Percentiles rank a stretch among this genome's conserved stretches.
phyloP scores from a whole-genome alignment of 2,888 invertebrate species.

The Machimus rusticus region DNA sequence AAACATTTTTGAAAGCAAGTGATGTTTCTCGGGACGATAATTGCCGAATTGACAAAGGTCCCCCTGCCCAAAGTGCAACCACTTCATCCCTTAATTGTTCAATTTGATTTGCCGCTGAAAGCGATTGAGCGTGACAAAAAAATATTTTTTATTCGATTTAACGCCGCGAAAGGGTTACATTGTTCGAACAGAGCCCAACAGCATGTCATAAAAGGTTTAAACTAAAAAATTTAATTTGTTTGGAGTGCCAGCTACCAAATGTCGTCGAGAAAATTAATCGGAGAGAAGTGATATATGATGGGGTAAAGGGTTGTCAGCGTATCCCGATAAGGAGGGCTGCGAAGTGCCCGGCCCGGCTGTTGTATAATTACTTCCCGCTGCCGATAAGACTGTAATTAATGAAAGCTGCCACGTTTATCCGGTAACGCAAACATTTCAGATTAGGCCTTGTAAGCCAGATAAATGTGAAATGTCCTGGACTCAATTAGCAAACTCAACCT shows the following conservation, averaged over 20 bases:
- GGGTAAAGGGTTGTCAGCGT: constrained; percentile 39
- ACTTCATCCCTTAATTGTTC: constrained; percentile 48
- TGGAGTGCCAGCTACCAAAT: constrained; percentile 53
- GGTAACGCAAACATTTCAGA: constrained; percentile 43
- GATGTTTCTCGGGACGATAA: not conserved
- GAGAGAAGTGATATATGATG: constrained; percentile 63
- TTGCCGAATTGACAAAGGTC: not conserved
- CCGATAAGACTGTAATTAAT: constrained; percentile 47
- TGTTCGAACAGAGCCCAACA: constrained; percentile 24
- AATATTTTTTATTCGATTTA: constrained; percentile 47
- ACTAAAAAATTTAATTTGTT: constrained; percentile 47
- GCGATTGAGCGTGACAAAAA: constrained; percentile 45
- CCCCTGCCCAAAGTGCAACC: constrained; percentile 24
- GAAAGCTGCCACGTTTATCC: constrained; percentile 29
- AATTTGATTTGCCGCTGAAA: constrained; percentile 44
- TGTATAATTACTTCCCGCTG: constrained; percentile 13
- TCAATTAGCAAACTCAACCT: not conserved
- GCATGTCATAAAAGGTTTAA: constrained; percentile 29
- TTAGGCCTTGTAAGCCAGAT: constrained; percentile 43
- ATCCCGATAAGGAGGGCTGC: constrained; percentile 10
- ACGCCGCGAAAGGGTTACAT: constrained; percentile 44
- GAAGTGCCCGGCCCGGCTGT: constrained; percentile 16
- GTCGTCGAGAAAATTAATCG: constrained; percentile 64
- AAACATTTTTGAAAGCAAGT: not conserved
- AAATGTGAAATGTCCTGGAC: constrained; percentile 27